Conservation (phyloP, 2,888 invertebrate genomes). For the Lithophane ornitopus region DNA sequence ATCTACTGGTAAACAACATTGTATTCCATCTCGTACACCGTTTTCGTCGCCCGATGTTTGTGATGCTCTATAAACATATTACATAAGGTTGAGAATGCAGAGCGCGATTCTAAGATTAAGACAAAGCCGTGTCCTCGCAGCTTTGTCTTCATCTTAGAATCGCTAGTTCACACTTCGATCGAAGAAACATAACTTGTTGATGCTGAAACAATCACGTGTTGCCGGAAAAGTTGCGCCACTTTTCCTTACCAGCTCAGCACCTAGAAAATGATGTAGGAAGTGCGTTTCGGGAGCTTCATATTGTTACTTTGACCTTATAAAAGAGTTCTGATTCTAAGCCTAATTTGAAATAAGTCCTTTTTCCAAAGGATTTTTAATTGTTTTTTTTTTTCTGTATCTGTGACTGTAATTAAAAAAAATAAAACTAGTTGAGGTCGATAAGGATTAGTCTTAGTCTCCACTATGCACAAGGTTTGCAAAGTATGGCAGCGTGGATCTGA, state of each 20-base stretch:
- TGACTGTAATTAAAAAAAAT: too few relatives aligned
- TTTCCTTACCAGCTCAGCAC: background rate
- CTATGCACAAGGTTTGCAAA: background rate
- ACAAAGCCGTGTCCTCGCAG: too few relatives aligned
- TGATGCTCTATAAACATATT: background rate
- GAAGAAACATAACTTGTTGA: background rate
- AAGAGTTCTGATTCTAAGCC: too few relatives aligned
- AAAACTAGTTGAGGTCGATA: too few relatives aligned
- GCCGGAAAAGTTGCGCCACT: too few relatives aligned
- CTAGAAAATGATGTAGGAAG: background rate
- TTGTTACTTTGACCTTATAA: background rate
- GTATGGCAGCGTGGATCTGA: background rate
- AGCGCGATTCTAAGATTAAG: too few relatives aligned
- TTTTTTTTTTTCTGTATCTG: too few relatives aligned
- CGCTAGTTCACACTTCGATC: background rate
- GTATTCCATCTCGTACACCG: background rate
- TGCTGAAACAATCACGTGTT: background rate
- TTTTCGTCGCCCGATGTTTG: background rate
- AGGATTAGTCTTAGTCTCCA: background rate
- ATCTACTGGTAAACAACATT: background rate
- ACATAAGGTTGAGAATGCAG: background rate
- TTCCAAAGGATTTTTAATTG: too few relatives aligned
- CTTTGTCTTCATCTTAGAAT: background rate
- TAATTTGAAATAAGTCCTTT: too few relatives aligned
- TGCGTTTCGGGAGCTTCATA: background rate